Evolutionary conservation across 2,113 vertebrate species (phyloP).

Genomic region (Lepidothrix coronata): DNA sequence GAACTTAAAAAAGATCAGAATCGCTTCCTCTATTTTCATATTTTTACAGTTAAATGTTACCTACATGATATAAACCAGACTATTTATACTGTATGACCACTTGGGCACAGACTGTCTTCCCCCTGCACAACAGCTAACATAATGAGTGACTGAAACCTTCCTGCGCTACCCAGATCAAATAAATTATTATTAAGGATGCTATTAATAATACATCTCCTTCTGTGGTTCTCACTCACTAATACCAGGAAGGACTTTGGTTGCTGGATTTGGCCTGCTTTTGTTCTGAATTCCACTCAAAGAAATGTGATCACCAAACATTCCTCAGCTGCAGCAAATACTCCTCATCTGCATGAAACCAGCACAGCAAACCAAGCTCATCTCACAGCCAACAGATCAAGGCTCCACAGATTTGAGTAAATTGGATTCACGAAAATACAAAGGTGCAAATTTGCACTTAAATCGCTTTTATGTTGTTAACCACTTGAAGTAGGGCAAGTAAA

Average conservation of each 20-base stretch:
- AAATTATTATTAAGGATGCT: not conserved
- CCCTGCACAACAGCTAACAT: not conserved
- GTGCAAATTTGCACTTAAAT: not conserved
- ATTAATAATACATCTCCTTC: not conserved
- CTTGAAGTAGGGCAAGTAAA: not conserved
- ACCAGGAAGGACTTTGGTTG: not conserved
- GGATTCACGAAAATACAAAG: not conserved
- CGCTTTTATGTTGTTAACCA: not conserved
- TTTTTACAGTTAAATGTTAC: not conserved
- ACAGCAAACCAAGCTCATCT: not conserved
- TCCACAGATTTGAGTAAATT: not conserved
- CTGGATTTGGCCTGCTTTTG: not conserved
- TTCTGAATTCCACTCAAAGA: not conserved
- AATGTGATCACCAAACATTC: not conserved
- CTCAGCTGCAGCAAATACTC: not conserved
- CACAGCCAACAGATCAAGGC: rapidly evolving
- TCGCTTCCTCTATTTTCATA: not conserved
- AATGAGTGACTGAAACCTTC: not conserved
- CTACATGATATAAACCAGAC: not conserved
- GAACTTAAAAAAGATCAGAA: not conserved
- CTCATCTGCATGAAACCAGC: not conserved
- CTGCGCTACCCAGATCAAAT: not conserved
- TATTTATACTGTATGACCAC: not conserved
- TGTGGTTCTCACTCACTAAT: not conserved
- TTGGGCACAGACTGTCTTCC: not conserved